Base-by-base conservation (phyloP, 2,888 invertebrate species). In the Pammene fasciana region DNA sequence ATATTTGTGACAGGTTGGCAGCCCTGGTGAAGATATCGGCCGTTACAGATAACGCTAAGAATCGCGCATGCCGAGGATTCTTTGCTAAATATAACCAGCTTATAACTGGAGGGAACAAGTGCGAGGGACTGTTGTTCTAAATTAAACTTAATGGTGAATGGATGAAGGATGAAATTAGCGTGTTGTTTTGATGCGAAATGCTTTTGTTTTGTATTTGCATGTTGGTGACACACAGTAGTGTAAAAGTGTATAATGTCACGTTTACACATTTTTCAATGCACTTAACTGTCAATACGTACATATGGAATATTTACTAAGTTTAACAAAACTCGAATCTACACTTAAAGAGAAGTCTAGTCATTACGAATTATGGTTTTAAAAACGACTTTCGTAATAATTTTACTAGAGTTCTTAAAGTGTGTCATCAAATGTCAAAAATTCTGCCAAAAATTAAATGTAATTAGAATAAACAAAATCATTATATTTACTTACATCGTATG, bases 31-130 rank as follows among this genome's bases (percentile, higher is more conserved):
- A 61, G 55, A 55, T 62, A 68, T 62, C 67, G 46, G 48, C 14
- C 55, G 38, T n/a, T 54, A 59, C 56, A 64, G 68, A 68, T 68
- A 68, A 68, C 64, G 59, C 11, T 38, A 36, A 60, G 61, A 50
- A 59, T 57, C 11, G 52, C 59, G 56, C 68, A 67, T 67, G 50
- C 65, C 56, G 38, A 56, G 38, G 11, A 65, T 68, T 59, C 68
- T 26, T 45, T 13, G 64, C 65, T 68, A 65, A 68, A 65, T 61
- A 62, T 65, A 60, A 56, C 41, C 43, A 16, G 16, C 52, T n/a
- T 9, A 45, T 10, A 14, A 50, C 62, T 41, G 41, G 52, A 62
- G 18, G 62, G 6, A 41, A 10, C 62, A 62, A 18, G 52, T 62
- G 14, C n/a, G 13, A 3, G 41, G 18, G 9, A n/a, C 38, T 18